Evolutionary conservation across 2,113 vertebrate species (phyloP), one percentile per base, ranked within the genome.

Genomic region (Pollachius pollachius): DNA sequence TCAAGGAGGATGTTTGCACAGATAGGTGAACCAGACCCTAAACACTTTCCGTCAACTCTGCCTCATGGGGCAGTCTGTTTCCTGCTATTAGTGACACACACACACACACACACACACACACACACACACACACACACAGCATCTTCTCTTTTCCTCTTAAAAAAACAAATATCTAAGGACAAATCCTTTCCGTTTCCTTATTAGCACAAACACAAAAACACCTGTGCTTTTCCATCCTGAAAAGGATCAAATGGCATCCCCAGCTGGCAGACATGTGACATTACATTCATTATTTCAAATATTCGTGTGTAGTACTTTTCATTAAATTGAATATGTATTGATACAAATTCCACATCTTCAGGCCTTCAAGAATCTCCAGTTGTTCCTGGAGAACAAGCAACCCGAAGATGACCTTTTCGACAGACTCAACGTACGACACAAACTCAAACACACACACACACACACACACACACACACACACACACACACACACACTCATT

Each of bases 381-480:
- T 98, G 71, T 99, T 99, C 88, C 94, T 97, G 93, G 97, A 99
- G 85, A 98, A 98, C 87, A 99, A 98, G 81, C 96, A 98, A 86
- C 92, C 95, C 19, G 96, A 98, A 68, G 97, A 99, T 67, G 97
- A 99, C 85, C 95, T 99, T 72, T 99, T 99, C 71, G 96, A 99
- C 84, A 90, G 97, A 81, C 95, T 99, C 72, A 99, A 97, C 87
- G 97, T 98, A 92, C 94, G 15, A 60, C 5, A 11, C 66, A 5
- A 6, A 13, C 17, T 19, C 27, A 30, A 3, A 25, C 12, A 18
- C n/a, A 34, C 12, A 12, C 21, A 64, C 60, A 7, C 16, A 18
- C 25, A 75, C 41, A 34, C 67, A 72, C 41, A 18, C 66, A 58
- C 65, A 67, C 65, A 25, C 52, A 54, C 52, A 68, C 15, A 25